Conservation (phyloP, 2,113 vertebrate species). For the Guaruba guarouba region DNA sequence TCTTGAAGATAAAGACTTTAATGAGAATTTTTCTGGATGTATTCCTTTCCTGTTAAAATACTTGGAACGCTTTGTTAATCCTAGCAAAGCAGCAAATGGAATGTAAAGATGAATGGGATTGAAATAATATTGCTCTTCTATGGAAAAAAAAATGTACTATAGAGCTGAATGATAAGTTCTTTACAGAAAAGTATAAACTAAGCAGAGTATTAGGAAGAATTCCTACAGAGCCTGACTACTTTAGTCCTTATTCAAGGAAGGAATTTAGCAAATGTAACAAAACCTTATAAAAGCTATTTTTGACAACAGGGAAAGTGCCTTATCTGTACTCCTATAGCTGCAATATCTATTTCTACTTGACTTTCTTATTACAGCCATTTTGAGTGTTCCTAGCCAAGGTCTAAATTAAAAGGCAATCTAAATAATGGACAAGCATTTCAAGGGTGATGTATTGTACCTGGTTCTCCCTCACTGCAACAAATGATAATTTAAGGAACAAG, state of each 20-base stretch:
- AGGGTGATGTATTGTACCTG: background rate
- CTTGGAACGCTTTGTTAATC: slow-evolving; percentile 10
- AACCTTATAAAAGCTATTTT: background rate
- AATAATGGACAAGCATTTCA: background rate
- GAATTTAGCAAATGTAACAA: background rate
- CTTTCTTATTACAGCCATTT: background rate
- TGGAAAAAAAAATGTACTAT: background rate
- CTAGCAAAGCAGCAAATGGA: slow-evolving; percentile 25
- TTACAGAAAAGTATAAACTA: background rate
- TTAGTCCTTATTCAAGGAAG: background rate
- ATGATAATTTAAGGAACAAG: background rate
- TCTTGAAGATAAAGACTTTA: slow-evolving; percentile 34
- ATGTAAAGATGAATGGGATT: slow-evolving; percentile 5
- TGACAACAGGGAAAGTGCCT: background rate
- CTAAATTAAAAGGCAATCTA: background rate
- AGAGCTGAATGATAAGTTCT: background rate
- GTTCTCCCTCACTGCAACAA: background rate
- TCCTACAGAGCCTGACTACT: background rate
- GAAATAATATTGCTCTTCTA: background rate
- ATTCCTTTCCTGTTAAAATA: slow-evolving; percentile 51
- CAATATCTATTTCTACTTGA: background rate
- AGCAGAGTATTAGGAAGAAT: background rate
- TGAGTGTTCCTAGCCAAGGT: background rate
- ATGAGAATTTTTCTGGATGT: slow-evolving; percentile 33
- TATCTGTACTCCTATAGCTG: background rate